Evolutionary conservation across 2,797 vertebrate genomes (phyloP).

Genomic region (Schizothorax lantsangensis): DNA sequence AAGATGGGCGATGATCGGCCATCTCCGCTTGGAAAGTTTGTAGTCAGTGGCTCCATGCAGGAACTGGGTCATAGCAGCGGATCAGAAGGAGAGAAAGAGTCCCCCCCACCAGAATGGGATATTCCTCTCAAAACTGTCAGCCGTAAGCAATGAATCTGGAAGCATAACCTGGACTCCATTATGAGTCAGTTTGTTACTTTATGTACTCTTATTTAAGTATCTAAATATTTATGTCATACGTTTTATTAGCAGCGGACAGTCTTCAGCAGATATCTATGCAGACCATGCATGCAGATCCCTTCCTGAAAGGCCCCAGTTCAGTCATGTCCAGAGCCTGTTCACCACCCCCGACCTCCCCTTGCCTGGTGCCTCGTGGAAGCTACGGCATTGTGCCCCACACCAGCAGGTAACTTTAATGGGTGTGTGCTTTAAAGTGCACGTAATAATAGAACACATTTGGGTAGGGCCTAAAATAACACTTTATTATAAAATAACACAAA

Average conservation of each 20-base stretch:
- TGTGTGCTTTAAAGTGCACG: neutral
- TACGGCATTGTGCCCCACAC: constrained; percentile 94
- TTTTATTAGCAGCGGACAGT: constrained; percentile 86
- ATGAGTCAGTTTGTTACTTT: neutral
- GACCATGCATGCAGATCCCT: constrained; percentile 93
- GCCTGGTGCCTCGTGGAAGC: constrained; percentile 77
- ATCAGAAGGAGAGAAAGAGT: constrained; percentile 97
- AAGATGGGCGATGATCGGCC: constrained; percentile 88
- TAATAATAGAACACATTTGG: neutral
- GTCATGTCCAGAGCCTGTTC: constrained; percentile 83
- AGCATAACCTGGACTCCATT: neutral
- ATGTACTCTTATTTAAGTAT: neutral
- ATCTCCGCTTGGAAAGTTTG: constrained; percentile 82
- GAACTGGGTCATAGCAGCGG: constrained; percentile 94
- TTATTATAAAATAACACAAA: too few species aligned
- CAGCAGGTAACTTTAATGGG: constrained; percentile 70
- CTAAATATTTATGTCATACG: neutral
- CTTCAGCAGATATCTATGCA: constrained; percentile 96
- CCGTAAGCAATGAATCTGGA: constrained; percentile 78
- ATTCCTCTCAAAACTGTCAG: constrained; percentile 85
- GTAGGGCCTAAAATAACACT: neutral
- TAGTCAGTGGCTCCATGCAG: constrained; percentile 81
- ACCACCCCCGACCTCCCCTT: constrained; percentile 84
- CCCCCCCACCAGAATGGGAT: constrained; percentile 94
- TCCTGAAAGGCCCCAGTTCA: constrained; percentile 88